These are phyloP conservation scores for Cydia strobilella DNA, from an alignment of 1,140 invertebrate genomes.

Conservation along the genomic window DNA sequence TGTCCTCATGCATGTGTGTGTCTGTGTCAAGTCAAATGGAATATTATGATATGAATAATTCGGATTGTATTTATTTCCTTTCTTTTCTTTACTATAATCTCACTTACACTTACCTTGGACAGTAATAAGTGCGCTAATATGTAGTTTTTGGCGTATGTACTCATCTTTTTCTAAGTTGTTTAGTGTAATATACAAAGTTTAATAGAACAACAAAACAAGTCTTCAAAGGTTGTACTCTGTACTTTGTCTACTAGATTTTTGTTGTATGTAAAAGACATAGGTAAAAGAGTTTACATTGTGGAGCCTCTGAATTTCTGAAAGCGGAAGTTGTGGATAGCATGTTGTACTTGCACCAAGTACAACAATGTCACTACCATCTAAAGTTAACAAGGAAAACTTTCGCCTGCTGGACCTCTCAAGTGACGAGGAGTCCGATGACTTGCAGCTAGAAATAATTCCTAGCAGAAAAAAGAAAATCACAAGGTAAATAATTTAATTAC, in stretches of 20 bases:
- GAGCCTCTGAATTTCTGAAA: not conserved
- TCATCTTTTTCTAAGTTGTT: not conserved
- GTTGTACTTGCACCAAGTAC: constrained; percentile 47
- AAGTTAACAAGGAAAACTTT: constrained; percentile 83
- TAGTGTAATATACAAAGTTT: not conserved
- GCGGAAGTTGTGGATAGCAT: constrained; percentile 46
- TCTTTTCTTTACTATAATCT: not conserved
- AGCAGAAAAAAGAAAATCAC: constrained; percentile 81
- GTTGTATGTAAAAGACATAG: not conserved
- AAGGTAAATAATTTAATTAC: constrained; percentile 46
- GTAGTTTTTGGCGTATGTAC: not conserved
- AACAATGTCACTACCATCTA: constrained; percentile 69
- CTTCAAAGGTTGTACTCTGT: not conserved
- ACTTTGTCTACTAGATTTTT: not conserved
- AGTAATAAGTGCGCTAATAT: not conserved
- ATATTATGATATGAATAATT: constrained; percentile 15
- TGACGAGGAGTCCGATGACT: constrained; percentile 82
- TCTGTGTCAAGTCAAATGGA: not conserved
- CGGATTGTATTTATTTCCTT: constrained; percentile 1
- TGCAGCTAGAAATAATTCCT: constrained; percentile 82
- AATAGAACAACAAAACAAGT: not conserved
- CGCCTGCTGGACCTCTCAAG: constrained; percentile 82
- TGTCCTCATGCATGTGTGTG: too few relatives aligned
- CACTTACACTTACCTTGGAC: not conserved
- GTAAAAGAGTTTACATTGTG: not conserved